phyloP scores from a whole-genome alignment of 2,888 invertebrate species.

The Glyphotaelius pellucidus region DNA sequence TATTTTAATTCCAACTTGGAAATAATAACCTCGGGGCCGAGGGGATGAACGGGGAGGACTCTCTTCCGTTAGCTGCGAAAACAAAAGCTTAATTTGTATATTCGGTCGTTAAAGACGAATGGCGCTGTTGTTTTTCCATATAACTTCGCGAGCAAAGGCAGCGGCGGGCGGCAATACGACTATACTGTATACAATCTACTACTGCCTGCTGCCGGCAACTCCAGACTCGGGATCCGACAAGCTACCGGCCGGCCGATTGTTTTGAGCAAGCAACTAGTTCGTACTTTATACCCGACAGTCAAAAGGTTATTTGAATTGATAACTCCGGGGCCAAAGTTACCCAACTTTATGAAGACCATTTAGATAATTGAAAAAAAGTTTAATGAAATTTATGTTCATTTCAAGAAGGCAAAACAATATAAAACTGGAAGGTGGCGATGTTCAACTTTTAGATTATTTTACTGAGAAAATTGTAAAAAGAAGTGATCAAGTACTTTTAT shows the following conservation, averaged over 20 bases:
- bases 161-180: background rate
- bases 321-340: slow-evolving; percentile 38
- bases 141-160: slow-evolving; percentile 37
- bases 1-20: slow-evolving; percentile 63
- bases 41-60: slow-evolving; percentile 21
- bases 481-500: slow-evolving; percentile 35
- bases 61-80: slow-evolving; percentile 36
- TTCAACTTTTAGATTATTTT: background rate
- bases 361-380: slow-evolving; percentile 55
- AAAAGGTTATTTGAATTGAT: slow-evolving; percentile 49
- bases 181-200: background rate
- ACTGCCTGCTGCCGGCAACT: background rate
- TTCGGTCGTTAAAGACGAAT: slow-evolving; percentile 56
- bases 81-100: slow-evolving; percentile 60
- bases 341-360: slow-evolving; percentile 50
- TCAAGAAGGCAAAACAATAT: slow-evolving; percentile 52
- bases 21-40: slow-evolving; percentile 55
- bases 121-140: slow-evolving; percentile 50
- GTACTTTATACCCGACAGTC: slow-evolving; percentile 14
- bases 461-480: slow-evolving; percentile 22
- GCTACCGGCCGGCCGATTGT: background rate
- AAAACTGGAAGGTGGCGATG: slow-evolving; percentile 33
- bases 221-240: background rate
- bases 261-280: background rate
- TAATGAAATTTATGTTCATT: slow-evolving; percentile 56